Conservation (phyloP, 1,140 invertebrate species). For the Drosophila melanogaster region Release_6_plus_ISO1_MT NT_037436.4:14264501-14265000, state of each 20-base stretch:
- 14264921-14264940: background rate
- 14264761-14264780: background rate
- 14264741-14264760: constrained; percentile 2
- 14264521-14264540: too few species aligned
- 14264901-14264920: constrained; percentile 40
- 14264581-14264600: constrained; percentile 4
- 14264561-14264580: too few species aligned
- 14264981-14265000: constrained; percentile 57
- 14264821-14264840: constrained; percentile 75
- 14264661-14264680: constrained; percentile 69
- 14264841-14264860: constrained; percentile 59
- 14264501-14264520: too few species aligned
- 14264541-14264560: too few species aligned
- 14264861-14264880: constrained; percentile 62
- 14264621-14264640: constrained; percentile 11
- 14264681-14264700: constrained; percentile 61
- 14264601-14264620: constrained; percentile 15
- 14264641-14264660: constrained; percentile 46
- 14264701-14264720: constrained; percentile 7
- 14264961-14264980: constrained; percentile 72
- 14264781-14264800: constrained; percentile 20
- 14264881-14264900: constrained; percentile 71
- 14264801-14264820: constrained; percentile 57
- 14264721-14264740: constrained; percentile 2
- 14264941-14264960: constrained; percentile 15